A percentile compares a stretch with the other conserved stretches of the same genome.
Evolutionary conservation across 2,113 vertebrate species (phyloP).

Genomic region (Podiceps cristatus): DNA sequence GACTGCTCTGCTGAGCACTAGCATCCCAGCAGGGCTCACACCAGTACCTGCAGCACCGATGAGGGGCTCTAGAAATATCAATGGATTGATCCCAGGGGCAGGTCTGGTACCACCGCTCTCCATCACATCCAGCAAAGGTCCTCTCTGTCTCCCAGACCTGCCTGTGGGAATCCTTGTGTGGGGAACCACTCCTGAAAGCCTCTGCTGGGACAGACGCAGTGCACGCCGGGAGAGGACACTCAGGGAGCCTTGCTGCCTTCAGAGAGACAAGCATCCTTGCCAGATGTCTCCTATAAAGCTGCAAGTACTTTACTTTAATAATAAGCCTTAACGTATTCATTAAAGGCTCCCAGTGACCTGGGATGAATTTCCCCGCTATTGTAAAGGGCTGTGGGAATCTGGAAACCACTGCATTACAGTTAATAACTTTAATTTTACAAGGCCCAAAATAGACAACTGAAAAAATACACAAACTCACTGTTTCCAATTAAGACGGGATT

Average conservation of each 20-base stretch:
- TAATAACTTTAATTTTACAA: constrained; percentile 77
- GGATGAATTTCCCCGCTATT: constrained; percentile 72
- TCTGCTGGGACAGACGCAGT: neutral
- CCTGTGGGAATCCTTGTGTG: neutral
- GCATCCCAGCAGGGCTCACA: neutral
- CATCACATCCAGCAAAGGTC: neutral
- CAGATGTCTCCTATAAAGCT: constrained; percentile 71
- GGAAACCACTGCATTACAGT: constrained; percentile 70
- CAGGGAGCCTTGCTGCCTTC: constrained; percentile 30
- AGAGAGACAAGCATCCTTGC: constrained; percentile 50
- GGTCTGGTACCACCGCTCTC: neutral
- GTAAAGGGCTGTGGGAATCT: constrained; percentile 74
- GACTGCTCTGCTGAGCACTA: neutral
- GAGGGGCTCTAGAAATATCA: neutral
- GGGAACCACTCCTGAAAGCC: neutral
- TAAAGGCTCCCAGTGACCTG: constrained; percentile 72
- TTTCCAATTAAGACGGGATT: constrained; percentile 75
- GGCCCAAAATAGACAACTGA: constrained; percentile 75
- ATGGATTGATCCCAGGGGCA: rapidly evolving
- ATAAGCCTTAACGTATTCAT: constrained; percentile 72
- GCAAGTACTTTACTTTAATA: constrained; percentile 73
- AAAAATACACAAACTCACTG: constrained; percentile 74
- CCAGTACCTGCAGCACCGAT: rapidly evolving
- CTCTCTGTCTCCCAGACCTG: neutral
- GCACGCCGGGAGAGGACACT: constrained; percentile 22